phyloP scores from a whole-genome alignment of 2,888 invertebrate genomes.

The Drosophila setosimentum region DNA sequence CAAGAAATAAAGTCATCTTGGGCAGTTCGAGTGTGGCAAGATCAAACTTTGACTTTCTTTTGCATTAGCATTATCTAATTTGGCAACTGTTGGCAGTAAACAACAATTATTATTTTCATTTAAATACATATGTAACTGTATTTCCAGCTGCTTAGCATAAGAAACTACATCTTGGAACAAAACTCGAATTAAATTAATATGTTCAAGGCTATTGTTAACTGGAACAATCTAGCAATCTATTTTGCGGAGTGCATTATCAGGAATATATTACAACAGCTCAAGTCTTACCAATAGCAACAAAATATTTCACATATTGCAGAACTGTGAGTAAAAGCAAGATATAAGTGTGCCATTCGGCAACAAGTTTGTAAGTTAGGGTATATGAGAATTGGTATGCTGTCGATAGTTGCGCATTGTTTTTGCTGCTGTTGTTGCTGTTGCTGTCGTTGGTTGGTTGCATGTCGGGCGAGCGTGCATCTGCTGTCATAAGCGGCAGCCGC shows the following conservation, averaged over 20 bases:
- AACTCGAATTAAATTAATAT: neutral
- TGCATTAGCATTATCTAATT: neutral
- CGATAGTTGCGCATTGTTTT: neutral
- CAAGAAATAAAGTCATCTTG: neutral
- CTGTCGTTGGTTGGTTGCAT: constrained; percentile 63
- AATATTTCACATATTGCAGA: neutral
- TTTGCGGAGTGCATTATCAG: neutral
- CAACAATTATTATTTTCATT: neutral
- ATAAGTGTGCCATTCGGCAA: neutral
- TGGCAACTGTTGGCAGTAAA: neutral
- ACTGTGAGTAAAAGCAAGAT: neutral
- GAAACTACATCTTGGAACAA: neutral
- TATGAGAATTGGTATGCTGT: neutral
- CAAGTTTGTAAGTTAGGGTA: constrained; percentile 23
- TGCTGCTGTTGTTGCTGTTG: constrained; percentile 12
- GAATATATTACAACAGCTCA: neutral
- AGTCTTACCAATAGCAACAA: neutral
- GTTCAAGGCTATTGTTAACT: too few species aligned
- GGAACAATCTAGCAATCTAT: too few species aligned
- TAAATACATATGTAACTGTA: neutral
- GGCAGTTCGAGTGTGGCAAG: neutral
- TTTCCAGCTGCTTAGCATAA: neutral
- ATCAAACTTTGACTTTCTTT: neutral
- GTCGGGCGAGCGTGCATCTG: constrained; percentile 72
- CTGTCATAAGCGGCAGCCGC: constrained; percentile 73